Conservation (phyloP, 2,113 vertebrate species). For the Hucho hucho region DNA sequence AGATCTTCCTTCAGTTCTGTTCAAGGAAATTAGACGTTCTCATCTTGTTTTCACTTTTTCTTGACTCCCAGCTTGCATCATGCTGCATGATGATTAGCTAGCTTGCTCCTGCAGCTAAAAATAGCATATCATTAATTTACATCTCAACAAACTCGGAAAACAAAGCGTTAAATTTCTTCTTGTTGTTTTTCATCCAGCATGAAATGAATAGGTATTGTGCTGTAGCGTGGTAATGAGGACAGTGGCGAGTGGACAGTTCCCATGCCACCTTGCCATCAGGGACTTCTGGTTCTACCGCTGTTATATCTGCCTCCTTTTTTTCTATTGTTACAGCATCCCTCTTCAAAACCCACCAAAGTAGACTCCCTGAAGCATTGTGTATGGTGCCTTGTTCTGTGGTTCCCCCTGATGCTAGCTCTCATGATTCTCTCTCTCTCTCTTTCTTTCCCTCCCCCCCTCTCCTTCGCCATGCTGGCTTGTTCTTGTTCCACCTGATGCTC, state of each 20-base stretch:
- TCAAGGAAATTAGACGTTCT: constrained; percentile 57
- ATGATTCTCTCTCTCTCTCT: not conserved
- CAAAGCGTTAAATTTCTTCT: constrained; percentile 22
- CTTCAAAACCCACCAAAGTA: constrained; percentile 27
- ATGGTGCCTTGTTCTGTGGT: not conserved
- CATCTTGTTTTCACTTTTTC: constrained; percentile 44
- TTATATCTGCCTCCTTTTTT: constrained; percentile 25
- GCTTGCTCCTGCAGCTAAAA: constrained; percentile 57
- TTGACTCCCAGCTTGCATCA: constrained; percentile 28
- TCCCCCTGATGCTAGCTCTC: no score
- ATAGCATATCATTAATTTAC: constrained; percentile 60
- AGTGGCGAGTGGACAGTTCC: constrained; percentile 42
- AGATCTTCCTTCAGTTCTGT: constrained; percentile 55
- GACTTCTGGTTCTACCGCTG: constrained; percentile 12
- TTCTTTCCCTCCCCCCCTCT: no score
- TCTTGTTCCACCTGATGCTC: no score
- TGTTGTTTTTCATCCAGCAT: constrained; percentile 8
- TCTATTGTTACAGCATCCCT: constrained; percentile 37
- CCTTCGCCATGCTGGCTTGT: no score
- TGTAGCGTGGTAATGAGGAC: constrained; percentile 60
- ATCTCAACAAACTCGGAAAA: constrained; percentile 50
- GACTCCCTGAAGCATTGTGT: no score
- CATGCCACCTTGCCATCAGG: constrained; percentile 27
- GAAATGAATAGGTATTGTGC: constrained; percentile 23
- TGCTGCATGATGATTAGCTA: constrained; percentile 54